Percentiles rank a stretch among this genome's conserved stretches.
These are phyloP conservation scores for Zaprionus nigranus DNA, from an alignment of 1,140 invertebrate genomes.

Conservation along the genomic window DNA sequence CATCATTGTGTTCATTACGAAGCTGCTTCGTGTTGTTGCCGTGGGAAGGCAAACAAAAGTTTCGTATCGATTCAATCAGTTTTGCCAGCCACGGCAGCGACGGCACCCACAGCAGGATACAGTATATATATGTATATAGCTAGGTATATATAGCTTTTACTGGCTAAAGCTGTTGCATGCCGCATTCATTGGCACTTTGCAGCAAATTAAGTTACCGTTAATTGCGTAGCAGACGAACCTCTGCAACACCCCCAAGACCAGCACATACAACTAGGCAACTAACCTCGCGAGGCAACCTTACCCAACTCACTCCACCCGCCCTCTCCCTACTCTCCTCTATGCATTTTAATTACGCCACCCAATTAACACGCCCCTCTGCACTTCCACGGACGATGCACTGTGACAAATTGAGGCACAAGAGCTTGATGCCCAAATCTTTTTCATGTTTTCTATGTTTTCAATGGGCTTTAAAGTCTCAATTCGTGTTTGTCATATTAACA, in stretches of 20 bases:
- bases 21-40: conserved; percentile 39
- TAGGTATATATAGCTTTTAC: conserved; percentile 8
- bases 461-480: conserved; percentile 44
- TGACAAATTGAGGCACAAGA: conserved; percentile 46
- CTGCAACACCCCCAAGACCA: conserved; percentile 24
- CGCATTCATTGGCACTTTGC: conserved; percentile 57
- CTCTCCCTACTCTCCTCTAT: conserved; percentile 11
- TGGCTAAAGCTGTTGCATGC: conserved; percentile 17
- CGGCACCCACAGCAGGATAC: conserved; percentile 2
- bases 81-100: conserved; percentile 44
- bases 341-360: conserved; percentile 71
- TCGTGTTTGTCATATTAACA: conserved; percentile 66
- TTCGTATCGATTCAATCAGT: conserved; percentile 41
- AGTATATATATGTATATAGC: conserved; percentile 5
- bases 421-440: conserved; percentile 26
- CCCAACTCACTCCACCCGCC: background rate
- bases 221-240: conserved; percentile 50
- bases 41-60: conserved; percentile 67
- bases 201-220: conserved; percentile 77
- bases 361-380: conserved; percentile 60
- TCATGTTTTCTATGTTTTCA: conserved; percentile 30
- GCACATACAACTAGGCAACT: background rate
- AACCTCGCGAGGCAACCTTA: conserved; percentile 1
- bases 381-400: background rate
- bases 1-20: conserved; percentile 34